Evolutionary conservation across 1,140 invertebrate genomes (phyloP).

Genomic region (Odontomachus brunneus): DNA sequence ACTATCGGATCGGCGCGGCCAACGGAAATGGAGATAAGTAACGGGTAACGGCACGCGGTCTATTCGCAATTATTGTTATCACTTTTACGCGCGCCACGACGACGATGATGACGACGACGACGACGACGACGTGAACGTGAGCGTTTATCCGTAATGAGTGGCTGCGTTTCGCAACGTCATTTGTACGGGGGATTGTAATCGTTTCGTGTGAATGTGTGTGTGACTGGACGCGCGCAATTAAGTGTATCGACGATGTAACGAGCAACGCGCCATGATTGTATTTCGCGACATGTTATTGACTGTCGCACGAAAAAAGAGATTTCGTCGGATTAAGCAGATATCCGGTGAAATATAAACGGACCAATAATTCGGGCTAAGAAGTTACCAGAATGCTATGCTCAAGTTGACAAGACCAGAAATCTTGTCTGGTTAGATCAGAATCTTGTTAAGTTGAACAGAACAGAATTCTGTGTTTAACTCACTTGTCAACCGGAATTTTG

Average conservation of each 20-base stretch:
- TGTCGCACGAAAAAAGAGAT: too few relatives aligned
- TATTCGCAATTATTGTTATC: slow-evolving; percentile 54
- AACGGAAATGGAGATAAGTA: slow-evolving; percentile 43
- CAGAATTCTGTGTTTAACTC: too few relatives aligned
- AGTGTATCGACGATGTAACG: slow-evolving; percentile 19
- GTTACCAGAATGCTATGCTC: too few relatives aligned
- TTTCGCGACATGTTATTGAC: slow-evolving; percentile 23
- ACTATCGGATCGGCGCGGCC: slow-evolving; percentile 20
- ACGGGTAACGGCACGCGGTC: slow-evolving; percentile 24
- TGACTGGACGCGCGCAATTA: slow-evolving; percentile 28
- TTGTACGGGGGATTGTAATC: slow-evolving; percentile 16
- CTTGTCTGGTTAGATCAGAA: too few relatives aligned
- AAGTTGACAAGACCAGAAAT: too few relatives aligned
- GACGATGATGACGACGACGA: too few relatives aligned
- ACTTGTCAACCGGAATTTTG: too few relatives aligned
- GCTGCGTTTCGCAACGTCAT: slow-evolving; percentile 37
- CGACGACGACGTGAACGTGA: too few relatives aligned
- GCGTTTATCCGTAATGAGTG: slow-evolving; percentile 46
- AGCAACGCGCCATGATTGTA: neutral
- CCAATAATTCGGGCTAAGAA: too few relatives aligned
- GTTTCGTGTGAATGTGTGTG: neutral
- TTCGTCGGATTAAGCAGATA: too few relatives aligned
- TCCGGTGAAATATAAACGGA: too few relatives aligned
- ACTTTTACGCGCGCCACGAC: slow-evolving; percentile 22
- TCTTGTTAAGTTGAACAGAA: too few relatives aligned